These are phyloP conservation scores for Mactra quadrangularis DNA, from an alignment of 1,140 invertebrate genomes.

Conservation along the genomic window DNA sequence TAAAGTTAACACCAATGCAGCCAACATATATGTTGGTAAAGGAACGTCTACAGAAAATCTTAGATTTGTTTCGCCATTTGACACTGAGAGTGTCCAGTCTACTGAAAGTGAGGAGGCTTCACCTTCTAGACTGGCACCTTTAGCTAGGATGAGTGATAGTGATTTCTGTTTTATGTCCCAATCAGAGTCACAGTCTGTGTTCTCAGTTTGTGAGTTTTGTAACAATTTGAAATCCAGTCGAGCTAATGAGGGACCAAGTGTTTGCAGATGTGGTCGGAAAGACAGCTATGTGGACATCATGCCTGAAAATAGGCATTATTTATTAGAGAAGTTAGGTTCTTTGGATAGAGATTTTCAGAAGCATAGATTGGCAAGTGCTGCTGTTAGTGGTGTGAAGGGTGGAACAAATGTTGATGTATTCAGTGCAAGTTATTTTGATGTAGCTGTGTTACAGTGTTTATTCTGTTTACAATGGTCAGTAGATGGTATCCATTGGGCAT, in stretches of 20 bases:
- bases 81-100: conserved; percentile 56
- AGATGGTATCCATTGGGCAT: conserved; percentile 98
- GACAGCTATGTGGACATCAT: conserved; percentile 73
- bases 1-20: conserved; percentile 82
- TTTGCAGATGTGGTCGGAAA: conserved; percentile 78
- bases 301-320: conserved; percentile 71
- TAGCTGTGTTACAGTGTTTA: conserved; percentile 97
- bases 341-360: conserved; percentile 80
- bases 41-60: conserved; percentile 81
- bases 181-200: conserved; percentile 75
- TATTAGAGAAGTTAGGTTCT: conserved; percentile 72
- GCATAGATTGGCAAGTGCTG: conserved; percentile 78
- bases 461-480: conserved; percentile 99
- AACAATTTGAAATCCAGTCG: conserved; percentile 76
- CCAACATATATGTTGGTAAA: conserved; percentile 83
- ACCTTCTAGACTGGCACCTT: conserved; percentile 74
- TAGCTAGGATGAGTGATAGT: conserved; percentile 82
- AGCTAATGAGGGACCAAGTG: conserved; percentile 62
- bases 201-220: conserved; percentile 82
- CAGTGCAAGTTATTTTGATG: conserved; percentile 95
- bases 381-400: conserved; percentile 73
- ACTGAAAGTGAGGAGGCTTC: conserved; percentile 56
- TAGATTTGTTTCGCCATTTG: conserved; percentile 68
- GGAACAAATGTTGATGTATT: conserved; percentile 77
- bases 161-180: conserved; percentile 75